phyloP scores from a whole-genome alignment of 2,888 invertebrate species.

The Aradus depressus region DNA sequence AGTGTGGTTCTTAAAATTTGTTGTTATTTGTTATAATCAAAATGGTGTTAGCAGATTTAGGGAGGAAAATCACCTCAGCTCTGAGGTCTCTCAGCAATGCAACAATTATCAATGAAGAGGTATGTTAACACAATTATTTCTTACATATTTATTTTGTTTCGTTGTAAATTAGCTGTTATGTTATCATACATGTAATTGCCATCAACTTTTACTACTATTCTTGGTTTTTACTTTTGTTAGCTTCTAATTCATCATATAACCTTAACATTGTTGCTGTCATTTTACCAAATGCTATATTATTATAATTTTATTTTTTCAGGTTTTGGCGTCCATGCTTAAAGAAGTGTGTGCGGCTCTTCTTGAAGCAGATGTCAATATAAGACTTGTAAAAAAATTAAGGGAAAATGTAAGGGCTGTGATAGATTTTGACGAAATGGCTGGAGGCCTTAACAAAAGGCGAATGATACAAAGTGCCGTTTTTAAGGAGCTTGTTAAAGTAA shows the following conservation, averaged over 20 bases:
- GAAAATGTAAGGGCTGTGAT: conserved; percentile 97
- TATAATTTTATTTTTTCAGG: conserved; percentile 45
- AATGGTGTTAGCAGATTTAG: conserved; percentile 99
- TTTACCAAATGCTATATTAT: conserved; percentile 17
- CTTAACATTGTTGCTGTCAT: background rate
- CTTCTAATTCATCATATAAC: background rate
- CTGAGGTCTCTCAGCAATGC: conserved; percentile 95
- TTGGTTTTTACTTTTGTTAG: background rate
- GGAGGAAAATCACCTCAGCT: conserved; percentile 97
- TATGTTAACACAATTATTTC: conserved; percentile 38
- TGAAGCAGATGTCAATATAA: conserved; percentile 94
- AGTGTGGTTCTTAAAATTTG: conserved; percentile 1
- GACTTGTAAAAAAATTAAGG: conserved; percentile 81
- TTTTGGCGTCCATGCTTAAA: conserved; percentile 97
- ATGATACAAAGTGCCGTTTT: conserved; percentile 99
- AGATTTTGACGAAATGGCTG: conserved; percentile 99
- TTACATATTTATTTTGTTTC: background rate
- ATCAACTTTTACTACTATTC: background rate
- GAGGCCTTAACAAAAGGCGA: conserved; percentile 91
- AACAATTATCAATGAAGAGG: conserved; percentile 96
- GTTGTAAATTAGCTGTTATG: background rate
- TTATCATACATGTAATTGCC: background rate
- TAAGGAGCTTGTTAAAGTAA: conserved; percentile 90
- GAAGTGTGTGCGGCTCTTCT: conserved; percentile 94
- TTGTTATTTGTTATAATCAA: conserved; percentile 13